Evolutionary conservation across 1,140 invertebrate genomes (phyloP), one percentile per base, ranked within the genome.

Genomic region (Drosophila tani): DNA sequence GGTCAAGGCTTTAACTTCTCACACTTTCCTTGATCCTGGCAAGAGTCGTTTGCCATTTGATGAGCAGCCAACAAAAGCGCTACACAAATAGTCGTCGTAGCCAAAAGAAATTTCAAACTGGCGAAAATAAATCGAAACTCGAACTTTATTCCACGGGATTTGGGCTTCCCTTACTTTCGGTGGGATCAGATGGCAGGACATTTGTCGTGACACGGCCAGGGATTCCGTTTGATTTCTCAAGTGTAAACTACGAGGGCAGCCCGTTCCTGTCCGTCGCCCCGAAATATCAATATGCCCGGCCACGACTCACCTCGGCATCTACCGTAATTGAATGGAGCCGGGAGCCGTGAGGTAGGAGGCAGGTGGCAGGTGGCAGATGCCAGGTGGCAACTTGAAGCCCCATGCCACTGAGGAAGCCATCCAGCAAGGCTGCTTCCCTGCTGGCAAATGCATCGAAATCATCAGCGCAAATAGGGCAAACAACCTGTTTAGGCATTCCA

Each of bases 151-250:
- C 24, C 43, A 6, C 5, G 8, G 66, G 68, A 67, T 69, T 67
- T 69, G 19, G 15, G 38, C 38, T 27, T 68, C 21, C 27, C 9
- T 29, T 63, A 24, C 59, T 51, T 38, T 41, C 19, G 15, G 27
- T 41, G 40, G 58, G 73, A 56, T 60, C 70, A 87, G 71, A 58
- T 88, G 80, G 76, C 75, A 59, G 77, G 84, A 87, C 84, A 83
- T 87, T 87, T 88, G 77, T 83, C 64, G 76, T 73, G 55, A 60
- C 74, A 73, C 56, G 70, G 65, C 70, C 47, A 60, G 70, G 66
- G 62, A 68, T 81, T 88, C 79, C 73, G 73, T 87, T 87, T 87
- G 84, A 87, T 87, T 87, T 87, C 85, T 87, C 84, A 87, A 84
- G 84, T 87, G 84, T 87, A 87, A 87, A 88, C 81, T 81, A 55